Conservation (phyloP, 2,888 invertebrate species). For the Rhodophaea formosa region DNA sequence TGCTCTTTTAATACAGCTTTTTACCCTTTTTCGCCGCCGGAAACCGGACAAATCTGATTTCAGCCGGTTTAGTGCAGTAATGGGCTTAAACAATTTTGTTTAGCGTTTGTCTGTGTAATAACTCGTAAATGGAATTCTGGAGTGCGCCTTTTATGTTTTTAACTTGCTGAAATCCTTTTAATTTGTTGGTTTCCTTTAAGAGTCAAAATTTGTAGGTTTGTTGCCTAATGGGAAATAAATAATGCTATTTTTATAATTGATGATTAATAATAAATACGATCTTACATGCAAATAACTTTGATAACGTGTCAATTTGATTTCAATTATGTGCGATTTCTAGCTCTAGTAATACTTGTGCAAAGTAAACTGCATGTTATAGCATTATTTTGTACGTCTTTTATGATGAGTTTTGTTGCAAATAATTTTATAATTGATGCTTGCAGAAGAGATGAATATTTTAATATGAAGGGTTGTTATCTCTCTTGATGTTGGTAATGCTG, state of each 20-base stretch:
- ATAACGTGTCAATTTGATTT: too few species aligned
- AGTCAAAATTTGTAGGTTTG: too few species aligned
- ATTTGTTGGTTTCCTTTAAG: not conserved
- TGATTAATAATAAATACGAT: too few species aligned
- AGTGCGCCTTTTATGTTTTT: not conserved
- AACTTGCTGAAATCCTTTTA: not conserved
- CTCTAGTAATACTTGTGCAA: too few species aligned
- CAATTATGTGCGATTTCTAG: too few species aligned
- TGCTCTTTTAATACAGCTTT: constrained; percentile 50
- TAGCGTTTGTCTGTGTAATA: constrained; percentile 16
- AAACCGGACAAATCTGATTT: constrained; percentile 39
- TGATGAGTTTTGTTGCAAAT: too few species aligned
- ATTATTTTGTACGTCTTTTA: too few species aligned
- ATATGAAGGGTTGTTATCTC: constrained; percentile 12
- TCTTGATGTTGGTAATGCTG: constrained; percentile 39
- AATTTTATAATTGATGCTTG: too few species aligned
- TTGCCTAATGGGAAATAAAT: too few species aligned
- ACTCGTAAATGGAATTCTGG: constrained; percentile 17
- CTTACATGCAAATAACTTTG: too few species aligned
- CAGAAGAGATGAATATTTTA: not conserved
- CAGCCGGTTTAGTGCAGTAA: constrained; percentile 30
- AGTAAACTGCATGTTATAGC: too few species aligned
- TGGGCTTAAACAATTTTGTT: constrained; percentile 23
- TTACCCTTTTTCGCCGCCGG: constrained; percentile 40
- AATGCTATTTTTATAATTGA: too few species aligned